These are phyloP conservation scores for Aviceda subcristata DNA, from an alignment of 2,113 vertebrate species.

Conservation along the genomic window DNA sequence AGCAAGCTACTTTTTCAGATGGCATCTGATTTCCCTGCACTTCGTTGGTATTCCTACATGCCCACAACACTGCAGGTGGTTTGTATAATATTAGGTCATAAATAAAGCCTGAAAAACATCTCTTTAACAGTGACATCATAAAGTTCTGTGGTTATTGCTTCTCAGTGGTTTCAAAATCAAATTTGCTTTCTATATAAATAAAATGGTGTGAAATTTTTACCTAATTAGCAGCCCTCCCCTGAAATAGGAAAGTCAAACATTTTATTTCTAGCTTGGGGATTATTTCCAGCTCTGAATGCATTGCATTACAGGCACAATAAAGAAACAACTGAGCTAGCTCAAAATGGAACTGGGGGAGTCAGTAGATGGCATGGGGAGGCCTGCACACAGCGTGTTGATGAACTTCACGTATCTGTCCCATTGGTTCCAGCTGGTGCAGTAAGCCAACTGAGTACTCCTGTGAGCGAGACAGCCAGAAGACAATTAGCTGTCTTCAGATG, in stretches of 20 bases:
- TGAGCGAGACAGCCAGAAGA: not conserved
- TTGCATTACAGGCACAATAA: not conserved
- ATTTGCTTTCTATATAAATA: constrained; percentile 45
- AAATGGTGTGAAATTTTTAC: constrained; percentile 25
- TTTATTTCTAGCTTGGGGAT: constrained; percentile 32
- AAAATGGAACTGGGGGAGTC: not conserved
- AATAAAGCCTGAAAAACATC: constrained; percentile 3
- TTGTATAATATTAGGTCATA: constrained; percentile 12
- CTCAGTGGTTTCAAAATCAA: constrained; percentile 38
- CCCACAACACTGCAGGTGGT: not conserved
- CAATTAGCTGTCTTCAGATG: not conserved
- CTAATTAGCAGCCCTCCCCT: constrained; percentile 45
- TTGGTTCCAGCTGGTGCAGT: not conserved
- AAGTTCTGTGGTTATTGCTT: constrained; percentile 19
- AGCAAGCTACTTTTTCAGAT: not conserved
- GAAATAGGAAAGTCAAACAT: constrained; percentile 3
- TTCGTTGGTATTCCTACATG: not conserved
- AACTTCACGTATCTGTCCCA: not conserved
- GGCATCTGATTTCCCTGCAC: not conserved
- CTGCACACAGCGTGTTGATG: not conserved
- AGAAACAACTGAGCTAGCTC: constrained; percentile 3
- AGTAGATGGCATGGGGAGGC: not conserved
- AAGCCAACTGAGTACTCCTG: not conserved
- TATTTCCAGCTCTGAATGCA: constrained; percentile 7
- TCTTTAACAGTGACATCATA: constrained; percentile 22